Base-by-base conservation (phyloP, 2,797 vertebrate species). In the Sorex maritimensis region DNA sequence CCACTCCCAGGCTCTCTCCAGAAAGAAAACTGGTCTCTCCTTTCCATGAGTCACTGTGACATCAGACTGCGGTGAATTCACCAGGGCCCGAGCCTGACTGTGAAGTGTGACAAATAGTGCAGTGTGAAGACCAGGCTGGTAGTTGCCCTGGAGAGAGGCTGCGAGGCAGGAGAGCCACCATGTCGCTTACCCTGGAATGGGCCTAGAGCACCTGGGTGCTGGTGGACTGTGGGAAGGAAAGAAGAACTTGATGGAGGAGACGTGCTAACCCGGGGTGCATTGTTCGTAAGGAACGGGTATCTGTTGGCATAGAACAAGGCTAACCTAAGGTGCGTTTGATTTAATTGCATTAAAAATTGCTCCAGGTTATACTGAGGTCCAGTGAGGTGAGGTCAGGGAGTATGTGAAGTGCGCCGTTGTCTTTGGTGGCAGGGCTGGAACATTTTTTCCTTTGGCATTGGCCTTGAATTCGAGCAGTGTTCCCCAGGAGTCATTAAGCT, bases 391-490 rank as follows among this genome's bases (percentile, higher is more conserved):
- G 46, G 52, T 73, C 28, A n/a, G 69, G 88, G 75, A 68, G 17
- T 83, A 84, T 92, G 90, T 82, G 75, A 23, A 46, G 84, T 24
- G 17, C 34, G 17, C 58, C 7, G 67, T 92, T 7, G 34, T 96
- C 5, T 74, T 87, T 93, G 74, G 91, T 88, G 95, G 61, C 72
- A 74, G 87, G 91, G 4, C 84, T 81, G 84, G 68, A 87, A 52
- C 79, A 65, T 73, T 94, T 73, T 94, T 96, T 61, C 41, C 44
- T 95, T 81, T 75, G 21, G 91, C 71, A 44, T 46, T 34, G 24
- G 78, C 92, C 75, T 92, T 93, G 92, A 96, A 95, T 90, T 67
- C 67, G 63, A 71, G 85, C 94, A 88, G 63, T 96, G 94, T 95
- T 96, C 85, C 90, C 81, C 0, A 49, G 85, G 92, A 92, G 44